Evolutionary conservation across 2,797 vertebrate genomes (phyloP).

Genomic region (Scarus forsteni): DNA sequence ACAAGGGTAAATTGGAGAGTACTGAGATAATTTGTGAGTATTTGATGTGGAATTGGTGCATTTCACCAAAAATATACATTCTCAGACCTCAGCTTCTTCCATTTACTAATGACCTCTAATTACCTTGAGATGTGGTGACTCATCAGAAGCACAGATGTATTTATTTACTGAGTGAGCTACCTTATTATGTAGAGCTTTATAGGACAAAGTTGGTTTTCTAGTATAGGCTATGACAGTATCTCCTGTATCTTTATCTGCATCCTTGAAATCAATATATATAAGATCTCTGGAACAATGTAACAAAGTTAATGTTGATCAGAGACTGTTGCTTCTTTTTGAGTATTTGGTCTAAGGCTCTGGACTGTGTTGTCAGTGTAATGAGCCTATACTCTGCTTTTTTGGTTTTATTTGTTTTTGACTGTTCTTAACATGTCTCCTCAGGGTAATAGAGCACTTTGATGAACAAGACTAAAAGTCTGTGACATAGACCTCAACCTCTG

Average conservation of each 20-base stretch:
- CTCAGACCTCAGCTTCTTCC: constrained; percentile 4
- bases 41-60: constrained; percentile 22
- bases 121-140: constrained; percentile 5
- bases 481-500: too few species aligned
- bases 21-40: constrained; percentile 10
- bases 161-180: constrained; percentile 8
- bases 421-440: too few species aligned
- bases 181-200: neutral
- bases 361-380: too few species aligned
- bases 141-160: neutral
- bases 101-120: constrained; percentile 32
- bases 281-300: neutral
- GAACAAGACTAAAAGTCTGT: too few species aligned
- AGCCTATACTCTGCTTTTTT: too few species aligned
- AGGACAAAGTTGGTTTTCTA: neutral
- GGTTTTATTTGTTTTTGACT: too few species aligned
- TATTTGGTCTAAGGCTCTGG: too few species aligned
- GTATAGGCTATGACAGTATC: neutral
- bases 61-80: constrained; percentile 20
- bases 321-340: too few species aligned
- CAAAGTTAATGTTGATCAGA: neutral
- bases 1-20: constrained; percentile 15
- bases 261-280: too few species aligned
- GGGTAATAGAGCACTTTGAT: too few species aligned
- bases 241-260: too few species aligned